Evolutionary conservation across 2,888 invertebrate genomes (phyloP), one percentile per base, ranked within the genome.

Genomic region (Linnaemya tessellans): DNA sequence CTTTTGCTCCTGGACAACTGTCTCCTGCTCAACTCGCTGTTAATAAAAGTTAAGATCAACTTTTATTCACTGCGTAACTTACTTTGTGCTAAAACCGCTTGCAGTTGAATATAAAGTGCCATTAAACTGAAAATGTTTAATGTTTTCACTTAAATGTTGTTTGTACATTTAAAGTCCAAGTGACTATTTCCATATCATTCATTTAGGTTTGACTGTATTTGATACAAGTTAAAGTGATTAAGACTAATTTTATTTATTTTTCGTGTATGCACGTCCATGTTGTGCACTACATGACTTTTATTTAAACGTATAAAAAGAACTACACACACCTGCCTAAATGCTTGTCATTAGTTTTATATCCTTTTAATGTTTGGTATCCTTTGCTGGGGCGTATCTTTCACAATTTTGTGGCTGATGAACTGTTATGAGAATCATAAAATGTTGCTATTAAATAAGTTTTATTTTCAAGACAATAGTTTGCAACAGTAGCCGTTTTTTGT

Each of bases 301-400:
- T 62, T 41, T 11, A 15, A n/a, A 25, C n/a, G n/a, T 35, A 41
- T 35, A 49, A 46, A 67, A 25, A 9, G 22, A 38, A 38, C 38
- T 10, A 10, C 38, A 62, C 74, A 49, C 84, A 85, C 85, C 85
- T 85, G 85, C 82, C 75, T 82, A 85, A 85, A 85, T 85, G 82
- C 18, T 62, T 82, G 85, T 80, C 85, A 85, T 85, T 85, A 80
- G 65, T 82, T 73, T 82, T 62, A 82, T 49, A 85, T 85, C 85
- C 75, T 85, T 80, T 82, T 71, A 82, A 82, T 78, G 82, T 70
- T 80, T 67, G 13, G 70, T 25, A 74, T 56, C 22, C 18, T 73
- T 38, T 58, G 10, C 11, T 46, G 7, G 30, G 41, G 67, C 35
- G 64, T 62, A 64, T 77, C 58, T 71, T 81, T 78, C 73, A 68